Evolutionary conservation across 1,140 invertebrate genomes (phyloP).

Genomic region (Temnothorax nylanderi): DNA sequence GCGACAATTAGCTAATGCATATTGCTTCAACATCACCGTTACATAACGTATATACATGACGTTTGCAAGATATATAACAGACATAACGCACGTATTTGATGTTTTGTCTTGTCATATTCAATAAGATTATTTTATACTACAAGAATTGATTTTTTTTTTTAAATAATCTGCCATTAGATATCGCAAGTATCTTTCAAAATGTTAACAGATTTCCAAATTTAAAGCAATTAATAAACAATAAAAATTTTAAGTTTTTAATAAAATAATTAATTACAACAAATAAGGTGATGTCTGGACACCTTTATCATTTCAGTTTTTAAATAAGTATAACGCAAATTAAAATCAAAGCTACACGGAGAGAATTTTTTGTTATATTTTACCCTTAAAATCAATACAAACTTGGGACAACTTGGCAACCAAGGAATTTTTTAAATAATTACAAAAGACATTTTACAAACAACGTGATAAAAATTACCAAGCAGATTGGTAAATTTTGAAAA

Average conservation of each 20-base stretch:
- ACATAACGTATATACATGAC: not conserved
- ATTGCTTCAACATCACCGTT: not conserved
- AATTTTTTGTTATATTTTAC: no score
- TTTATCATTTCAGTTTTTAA: no score
- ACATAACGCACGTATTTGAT: not conserved
- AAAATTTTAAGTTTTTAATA: not conserved
- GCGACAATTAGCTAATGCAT: constrained; percentile 55
- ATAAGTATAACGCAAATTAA: no score
- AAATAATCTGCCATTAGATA: not conserved
- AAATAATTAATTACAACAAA: not conserved
- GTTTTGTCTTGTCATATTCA: not conserved
- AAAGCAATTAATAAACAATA: not conserved
- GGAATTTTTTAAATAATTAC: no score
- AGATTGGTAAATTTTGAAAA: no score
- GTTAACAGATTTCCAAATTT: not conserved
- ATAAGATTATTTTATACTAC: not conserved
- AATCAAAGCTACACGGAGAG: no score
- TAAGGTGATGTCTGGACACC: not conserved
- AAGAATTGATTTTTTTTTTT: not conserved
- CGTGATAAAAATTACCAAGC: no score
- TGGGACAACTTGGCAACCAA: no score
- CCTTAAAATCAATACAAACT: no score
- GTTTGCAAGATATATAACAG: not conserved
- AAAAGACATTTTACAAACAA: no score
- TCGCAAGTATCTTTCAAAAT: not conserved